phyloP scores from a whole-genome alignment of 2,113 vertebrate genomes.

The Gambusia holbrooki region DNA sequence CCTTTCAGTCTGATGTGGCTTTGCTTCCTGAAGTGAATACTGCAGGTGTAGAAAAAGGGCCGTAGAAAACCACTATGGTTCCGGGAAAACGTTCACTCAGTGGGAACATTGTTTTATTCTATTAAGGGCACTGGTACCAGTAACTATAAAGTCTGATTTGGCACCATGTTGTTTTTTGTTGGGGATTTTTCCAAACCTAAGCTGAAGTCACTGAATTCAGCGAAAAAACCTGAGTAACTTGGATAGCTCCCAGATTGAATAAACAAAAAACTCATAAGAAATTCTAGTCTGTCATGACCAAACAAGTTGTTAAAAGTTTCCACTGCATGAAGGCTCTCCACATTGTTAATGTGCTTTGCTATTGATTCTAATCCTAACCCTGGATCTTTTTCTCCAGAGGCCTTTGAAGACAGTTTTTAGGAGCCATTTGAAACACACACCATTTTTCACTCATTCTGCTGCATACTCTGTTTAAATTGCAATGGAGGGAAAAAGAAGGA shows the following conservation, averaged over 20 bases:
- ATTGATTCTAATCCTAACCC: conserved; percentile 55
- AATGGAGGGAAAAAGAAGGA: conserved; percentile 43
- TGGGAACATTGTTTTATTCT: background rate
- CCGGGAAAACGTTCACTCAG: background rate
- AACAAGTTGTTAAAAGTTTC: conserved; percentile 59
- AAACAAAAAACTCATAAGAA: too few relatives aligned
- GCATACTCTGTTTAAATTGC: conserved; percentile 83
- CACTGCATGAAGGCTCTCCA: conserved; percentile 38
- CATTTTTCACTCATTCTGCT: conserved; percentile 79
- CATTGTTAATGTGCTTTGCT: conserved; percentile 66
- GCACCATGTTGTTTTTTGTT: conserved; percentile 26
- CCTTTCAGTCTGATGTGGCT: background rate
- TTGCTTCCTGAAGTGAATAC: background rate
- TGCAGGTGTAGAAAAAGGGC: background rate
- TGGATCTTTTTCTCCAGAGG: conserved; percentile 42
- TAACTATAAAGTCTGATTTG: conserved; percentile 41
- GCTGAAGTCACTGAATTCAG: conserved; percentile 61
- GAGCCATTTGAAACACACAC: conserved; percentile 83
- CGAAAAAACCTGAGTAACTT: conserved; percentile 27
- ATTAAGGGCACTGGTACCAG: conserved; percentile 4
- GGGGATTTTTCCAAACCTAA: conserved; percentile 16
- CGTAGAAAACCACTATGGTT: background rate
- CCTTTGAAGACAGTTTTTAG: conserved; percentile 71
- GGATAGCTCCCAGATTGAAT: too few relatives aligned
- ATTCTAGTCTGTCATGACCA: too few relatives aligned